Base-by-base conservation (phyloP, 2,113 vertebrate species). In the Empidonax alnorum region DNA sequence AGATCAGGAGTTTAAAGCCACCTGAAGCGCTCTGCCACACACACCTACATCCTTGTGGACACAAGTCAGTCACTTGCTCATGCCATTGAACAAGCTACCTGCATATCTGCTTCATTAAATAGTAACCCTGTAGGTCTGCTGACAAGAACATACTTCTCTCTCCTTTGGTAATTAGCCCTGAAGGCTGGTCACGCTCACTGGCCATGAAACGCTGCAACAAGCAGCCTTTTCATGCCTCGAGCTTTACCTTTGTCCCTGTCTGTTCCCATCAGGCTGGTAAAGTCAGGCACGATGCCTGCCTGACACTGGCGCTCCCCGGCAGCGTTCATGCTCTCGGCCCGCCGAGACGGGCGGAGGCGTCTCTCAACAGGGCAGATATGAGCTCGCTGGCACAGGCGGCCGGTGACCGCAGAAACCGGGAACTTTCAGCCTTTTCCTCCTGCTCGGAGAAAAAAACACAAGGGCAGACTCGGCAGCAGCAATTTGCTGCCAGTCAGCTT, bases 61-160 rank as follows among this genome's bases (percentile, higher is more conserved):
- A 83, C 83, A 73, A 93, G 82, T 84, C 90, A 92, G 67, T 75
- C 84, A 42, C 82, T 96, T 35, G 42, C 61, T 84, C 86, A 42
- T 52, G 59, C 82, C 72, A 62, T 10, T 52, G 90, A 96, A 87
- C 93, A 87, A 93, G 94, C 66, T 96, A 76, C 92, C 93, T 83
- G 94, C 83, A 84, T 96, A 85, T 95, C 94, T 95, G 87, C 93
- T 96, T 94, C 97, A 97, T 97, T 97, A 97, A 97, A 94, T 94
- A 95, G 94, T 96, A 97, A 97, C 96, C 91, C 93, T 87, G 92
- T 63, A 93, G 94, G 94, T 95, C 95, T 91, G 93, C 93, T 95
- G 96, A 97, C 95, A 97, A 95, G 93, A 96, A 96, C 95, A 94
- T 91, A 93, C 93, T 97, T 96, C 96, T 91, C 93, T 77, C 83